Base-by-base conservation (phyloP, 2,888 invertebrate genomes). In the Psococerastis gibbosa region DNA sequence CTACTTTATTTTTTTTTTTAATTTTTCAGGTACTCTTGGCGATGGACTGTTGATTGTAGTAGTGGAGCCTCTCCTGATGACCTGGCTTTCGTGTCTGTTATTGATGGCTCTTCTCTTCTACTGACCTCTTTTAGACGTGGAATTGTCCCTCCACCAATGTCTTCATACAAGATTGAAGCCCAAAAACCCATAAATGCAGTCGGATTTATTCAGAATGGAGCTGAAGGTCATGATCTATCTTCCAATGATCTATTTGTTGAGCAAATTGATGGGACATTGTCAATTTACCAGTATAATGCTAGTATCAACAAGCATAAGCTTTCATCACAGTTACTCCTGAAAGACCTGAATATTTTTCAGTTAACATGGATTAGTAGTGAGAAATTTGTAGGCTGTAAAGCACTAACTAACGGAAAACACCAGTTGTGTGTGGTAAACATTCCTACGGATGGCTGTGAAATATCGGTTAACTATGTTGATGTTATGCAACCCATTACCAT, bases 61-160 rank as follows among this genome's bases (percentile, higher is more conserved):
- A 58, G 55, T 54, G 69, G 75, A 43, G 62, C 59, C 52, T 55
- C 55, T 44, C 47, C 54, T 43, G 50, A 60, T 46, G 72, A 77
- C 60, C 67, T 71, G 57, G 72, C 75, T 6, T 58, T 71, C 22
- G 78, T 81, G 3, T 71, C 70, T 52, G 84, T 87, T 9, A 74
- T 88, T 50, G 79, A 88, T 68, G 83, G 82, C 52, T 52, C 64
- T 64, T 53, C 70, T 50, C 52, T 82, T 18, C 61, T 80, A 35
- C 48, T 87, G 34, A 85, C 87, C 8, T 72, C 76, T 27, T 83
- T 88, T 55, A 70, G 73, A 49, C 65, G 71, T 48, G 70, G 73
- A 45, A 67, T 84, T 18, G 67, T 87, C 9, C 91, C 92, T 22
- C 91, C 92, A 2, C 91, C 91, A 27, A 78, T 87, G 78, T 67